phyloP scores from a whole-genome alignment of 2,888 invertebrate genomes.

The Drosophila histrio region DNA sequence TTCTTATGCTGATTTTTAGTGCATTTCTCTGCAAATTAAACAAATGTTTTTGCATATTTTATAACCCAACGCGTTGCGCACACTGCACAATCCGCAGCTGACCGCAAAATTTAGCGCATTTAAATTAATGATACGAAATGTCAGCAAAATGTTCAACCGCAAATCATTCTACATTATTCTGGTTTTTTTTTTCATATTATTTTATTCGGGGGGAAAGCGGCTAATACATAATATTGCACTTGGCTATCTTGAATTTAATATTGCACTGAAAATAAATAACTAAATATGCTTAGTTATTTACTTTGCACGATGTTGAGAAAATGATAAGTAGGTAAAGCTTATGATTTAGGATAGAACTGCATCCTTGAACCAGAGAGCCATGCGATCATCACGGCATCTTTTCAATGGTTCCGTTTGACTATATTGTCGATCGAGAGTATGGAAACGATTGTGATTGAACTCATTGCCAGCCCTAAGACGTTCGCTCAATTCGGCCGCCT shows the following conservation, averaged over 20 bases:
- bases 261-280: background rate
- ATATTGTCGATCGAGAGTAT: slow-evolving; percentile 29
- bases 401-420: slow-evolving; percentile 34
- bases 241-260: background rate
- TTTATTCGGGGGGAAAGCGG: background rate
- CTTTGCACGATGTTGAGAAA: no score
- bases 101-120: slow-evolving; percentile 67
- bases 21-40: slow-evolving; percentile 36
- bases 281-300: background rate
- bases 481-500: slow-evolving; percentile 36
- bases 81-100: slow-evolving; percentile 29
- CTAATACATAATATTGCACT: background rate
- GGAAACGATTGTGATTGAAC: slow-evolving; percentile 44
- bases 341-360: slow-evolving; percentile 57
- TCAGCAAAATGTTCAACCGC: slow-evolving; percentile 61
- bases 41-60: slow-evolving; percentile 63
- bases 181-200: slow-evolving; percentile 12
- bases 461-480: slow-evolving; percentile 61
- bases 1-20: slow-evolving; percentile 4
- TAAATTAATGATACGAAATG: slow-evolving; percentile 68
- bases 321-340: background rate
- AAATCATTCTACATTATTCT: slow-evolving; percentile 55
- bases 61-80: slow-evolving; percentile 34
- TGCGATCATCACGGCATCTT: slow-evolving; percentile 49
- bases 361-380: slow-evolving; percentile 60